Percentiles rank a stretch among this genome's conserved stretches.
Conservation (phyloP, 2,113 vertebrate genomes). For the Zapus hudsonius region DNA sequence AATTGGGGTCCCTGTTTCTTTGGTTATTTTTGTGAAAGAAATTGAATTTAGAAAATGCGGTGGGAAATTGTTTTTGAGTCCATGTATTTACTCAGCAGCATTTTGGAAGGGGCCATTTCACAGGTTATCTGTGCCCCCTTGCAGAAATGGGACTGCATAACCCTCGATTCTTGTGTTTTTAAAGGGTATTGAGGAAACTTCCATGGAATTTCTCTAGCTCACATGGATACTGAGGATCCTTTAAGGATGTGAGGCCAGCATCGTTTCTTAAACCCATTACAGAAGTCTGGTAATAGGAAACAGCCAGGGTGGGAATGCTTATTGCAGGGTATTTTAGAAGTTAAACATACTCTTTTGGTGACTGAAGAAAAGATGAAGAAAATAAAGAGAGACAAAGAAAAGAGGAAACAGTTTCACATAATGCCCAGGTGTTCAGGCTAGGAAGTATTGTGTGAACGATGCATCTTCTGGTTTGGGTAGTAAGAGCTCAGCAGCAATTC, state of each 20-base stretch:
- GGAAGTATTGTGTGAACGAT: neutral
- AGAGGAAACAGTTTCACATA: neutral
- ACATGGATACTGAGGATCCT: slow-evolving; percentile 37
- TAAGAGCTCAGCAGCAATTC: neutral
- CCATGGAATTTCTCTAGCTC: neutral
- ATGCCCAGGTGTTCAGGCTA: neutral
- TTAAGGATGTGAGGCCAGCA: slow-evolving; percentile 18
- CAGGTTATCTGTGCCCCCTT: neutral
- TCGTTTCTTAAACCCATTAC: slow-evolving; percentile 24
- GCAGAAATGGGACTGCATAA: neutral
- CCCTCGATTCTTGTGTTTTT: slow-evolving; percentile 27
- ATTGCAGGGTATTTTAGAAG: slow-evolving; percentile 3
- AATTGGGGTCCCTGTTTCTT: slow-evolving; percentile 53
- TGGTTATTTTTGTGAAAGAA: slow-evolving; percentile 43
- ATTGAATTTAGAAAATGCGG: slow-evolving; percentile 55
- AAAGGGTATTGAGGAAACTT: slow-evolving; percentile 21
- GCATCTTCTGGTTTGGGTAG: neutral
- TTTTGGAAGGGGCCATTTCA: slow-evolving; percentile 37
- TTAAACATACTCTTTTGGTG: neutral
- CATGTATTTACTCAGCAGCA: slow-evolving; percentile 25
- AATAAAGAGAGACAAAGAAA: neutral
- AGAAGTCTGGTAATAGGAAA: neutral
- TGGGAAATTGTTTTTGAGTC: slow-evolving; percentile 51
- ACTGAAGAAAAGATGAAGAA: neutral
- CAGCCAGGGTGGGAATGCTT: neutral